Conservation (phyloP, 2,888 invertebrate genomes). For the Invenusta paracnida region DNA sequence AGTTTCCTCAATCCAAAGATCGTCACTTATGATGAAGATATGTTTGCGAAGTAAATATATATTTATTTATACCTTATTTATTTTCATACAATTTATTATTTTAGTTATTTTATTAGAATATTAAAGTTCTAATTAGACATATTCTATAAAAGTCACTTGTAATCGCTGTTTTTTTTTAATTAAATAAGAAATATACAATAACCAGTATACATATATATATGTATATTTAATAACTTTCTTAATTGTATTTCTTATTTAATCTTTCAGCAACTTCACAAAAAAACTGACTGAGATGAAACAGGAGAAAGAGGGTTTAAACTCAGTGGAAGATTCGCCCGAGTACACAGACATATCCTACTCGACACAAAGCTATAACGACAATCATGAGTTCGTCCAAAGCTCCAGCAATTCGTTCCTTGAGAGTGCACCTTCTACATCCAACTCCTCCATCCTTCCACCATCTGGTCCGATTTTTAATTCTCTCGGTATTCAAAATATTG, state of each 20-base stretch:
- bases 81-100: not conserved
- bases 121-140: no score
- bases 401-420: not conserved
- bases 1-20: constrained; percentile 28
- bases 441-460: not conserved
- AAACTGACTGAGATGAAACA: constrained; percentile 18
- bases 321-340: not conserved
- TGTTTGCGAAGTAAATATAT: constrained; percentile 28
- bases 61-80: not conserved
- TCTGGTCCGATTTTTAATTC: not conserved
- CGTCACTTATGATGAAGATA: constrained; percentile 9
- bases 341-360: constrained; percentile 7
- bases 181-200: no score
- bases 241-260: no score
- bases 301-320: not conserved
- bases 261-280: constrained; percentile 14
- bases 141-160: no score
- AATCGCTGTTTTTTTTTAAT: no score
- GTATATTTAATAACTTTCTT: no score
- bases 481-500: not conserved
- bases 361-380: not conserved
- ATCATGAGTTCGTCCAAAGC: not conserved
- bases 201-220: no score
- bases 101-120: no score
- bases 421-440: not conserved